A percentile compares a stretch with the other conserved stretches of the same genome.
Evolutionary conservation across 2,797 vertebrate species (phyloP).

Genomic region (Leptoclinus maculatus): DNA sequence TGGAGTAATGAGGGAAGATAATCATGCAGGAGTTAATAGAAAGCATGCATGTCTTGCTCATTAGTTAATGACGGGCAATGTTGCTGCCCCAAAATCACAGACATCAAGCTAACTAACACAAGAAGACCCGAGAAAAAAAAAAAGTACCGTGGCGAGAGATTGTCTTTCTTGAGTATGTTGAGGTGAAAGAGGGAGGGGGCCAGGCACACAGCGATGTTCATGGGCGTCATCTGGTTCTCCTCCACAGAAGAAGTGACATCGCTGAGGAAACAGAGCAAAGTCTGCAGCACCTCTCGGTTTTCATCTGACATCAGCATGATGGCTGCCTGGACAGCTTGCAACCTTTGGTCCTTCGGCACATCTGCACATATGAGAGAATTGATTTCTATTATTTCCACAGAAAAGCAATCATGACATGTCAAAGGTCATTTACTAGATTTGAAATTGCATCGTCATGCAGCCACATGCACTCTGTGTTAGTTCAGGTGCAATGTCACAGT

Average conservation of each 20-base stretch:
- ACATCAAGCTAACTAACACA: conserved; percentile 5
- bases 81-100: conserved; percentile 4
- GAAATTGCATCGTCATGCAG: not conserved
- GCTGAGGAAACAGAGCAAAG: conserved; percentile 94
- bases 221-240: conserved; percentile 99
- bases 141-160: conserved; percentile 89
- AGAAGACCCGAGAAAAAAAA: not conserved
- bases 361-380: conserved; percentile 76
- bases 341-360: conserved; percentile 94
- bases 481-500: not conserved
- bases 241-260: conserved; percentile 93
- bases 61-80: conserved; percentile 24
- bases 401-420: not conserved
- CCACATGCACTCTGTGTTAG: not conserved
- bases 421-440: not conserved
- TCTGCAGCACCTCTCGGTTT: conserved; percentile 95
- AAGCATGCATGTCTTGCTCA: conserved; percentile 28
- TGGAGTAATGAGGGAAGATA: conserved; percentile 55
- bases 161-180: conserved; percentile 96
- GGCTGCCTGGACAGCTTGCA: conserved; percentile 95
- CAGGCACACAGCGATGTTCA: conserved; percentile 97
- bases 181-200: conserved; percentile 99
- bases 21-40: conserved; percentile 58
- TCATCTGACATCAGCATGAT: conserved; percentile 97
- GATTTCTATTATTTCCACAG: conserved; percentile 24